These are phyloP conservation scores for Gulo gulo DNA, from an alignment of 2,113 vertebrate species.

Conservation along the genomic window DNA sequence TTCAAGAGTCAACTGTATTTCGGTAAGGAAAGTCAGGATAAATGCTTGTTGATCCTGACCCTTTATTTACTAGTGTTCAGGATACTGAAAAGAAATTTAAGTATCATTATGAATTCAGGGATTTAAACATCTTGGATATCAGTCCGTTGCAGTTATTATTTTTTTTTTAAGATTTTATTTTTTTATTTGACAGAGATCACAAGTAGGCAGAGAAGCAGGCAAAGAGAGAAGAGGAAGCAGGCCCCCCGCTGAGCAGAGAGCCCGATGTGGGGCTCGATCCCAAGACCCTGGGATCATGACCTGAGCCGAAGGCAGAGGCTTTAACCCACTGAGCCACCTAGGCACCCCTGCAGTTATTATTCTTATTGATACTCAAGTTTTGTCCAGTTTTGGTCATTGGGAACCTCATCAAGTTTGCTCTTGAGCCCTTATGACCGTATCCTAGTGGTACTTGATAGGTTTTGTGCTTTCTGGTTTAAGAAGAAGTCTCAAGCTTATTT, in stretches of 20 bases:
- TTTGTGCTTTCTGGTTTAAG: not conserved
- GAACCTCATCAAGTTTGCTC: not conserved
- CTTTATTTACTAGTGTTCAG: constrained; percentile 11
- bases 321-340: too few species aligned
- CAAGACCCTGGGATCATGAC: too few species aligned
- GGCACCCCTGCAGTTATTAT: not conserved
- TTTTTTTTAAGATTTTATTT: too few species aligned
- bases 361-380: not conserved
- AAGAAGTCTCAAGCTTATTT: not conserved
- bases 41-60: constrained; percentile 9
- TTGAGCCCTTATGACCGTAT: not conserved
- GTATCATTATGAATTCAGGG: not conserved
- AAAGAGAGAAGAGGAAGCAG: too few species aligned
- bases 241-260: too few species aligned
- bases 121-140: not conserved
- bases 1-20: not conserved
- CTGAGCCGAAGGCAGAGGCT: too few species aligned
- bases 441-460: not conserved
- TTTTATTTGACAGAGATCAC: too few species aligned
- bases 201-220: too few species aligned
- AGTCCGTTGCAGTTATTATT: not conserved
- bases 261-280: too few species aligned
- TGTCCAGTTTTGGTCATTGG: not conserved
- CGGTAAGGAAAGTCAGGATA: not conserved
- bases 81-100: not conserved